Evolutionary conservation across 92 coral and sea anemone species (phyloP), one percentile per base, ranked within the genome.

Genomic region (Epizoanthus rinbou): DNA sequence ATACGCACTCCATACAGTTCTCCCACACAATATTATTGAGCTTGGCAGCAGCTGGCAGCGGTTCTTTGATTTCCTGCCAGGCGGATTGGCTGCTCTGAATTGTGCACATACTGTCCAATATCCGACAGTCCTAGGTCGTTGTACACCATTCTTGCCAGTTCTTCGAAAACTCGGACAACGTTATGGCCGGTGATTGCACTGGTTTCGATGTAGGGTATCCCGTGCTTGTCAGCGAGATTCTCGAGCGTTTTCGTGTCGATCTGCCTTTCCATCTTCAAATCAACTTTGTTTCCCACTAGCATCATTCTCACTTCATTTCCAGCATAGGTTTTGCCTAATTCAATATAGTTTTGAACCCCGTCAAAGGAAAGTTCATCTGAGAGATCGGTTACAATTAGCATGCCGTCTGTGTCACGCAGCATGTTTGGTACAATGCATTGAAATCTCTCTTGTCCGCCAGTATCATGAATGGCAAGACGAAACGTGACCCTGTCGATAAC

Each of bases 391-490:
- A 74, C 86, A 23, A 87, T 74, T 31, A 87, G 57, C 25, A 84
- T 80, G 39, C 86, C 90, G 15, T 87, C 85, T 11, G 86, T 65
- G 17, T 84, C 90, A 17, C 90, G 66, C 25, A 87, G 74, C 24
- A 87, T 62, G 8, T 74, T 79, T 16, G 90, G 90, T 37, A 85
- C 86, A 37, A 87, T 74, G 57, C 90, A 80, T 31, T 72, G 76
- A 25, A 87, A 87, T 35, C 86, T 62, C 39, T 87, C 90, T 39
- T 87, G 90, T 16, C 86, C 90, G 7, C 86, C 90, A 25, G 90
- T 84, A 68, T 87, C 90, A 7, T 65, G 70, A 65, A 65, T 18
- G 25, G 70, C 70, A 13, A 65, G 70, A 3, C 70, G 70, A 65
- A 65, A 65, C 16, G 39, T 65, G 18, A 15, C n/a, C 70, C 41